These are phyloP conservation scores for Glaucomys volans DNA, from an alignment of 2,113 vertebrate species.

Conservation along the genomic window DNA sequence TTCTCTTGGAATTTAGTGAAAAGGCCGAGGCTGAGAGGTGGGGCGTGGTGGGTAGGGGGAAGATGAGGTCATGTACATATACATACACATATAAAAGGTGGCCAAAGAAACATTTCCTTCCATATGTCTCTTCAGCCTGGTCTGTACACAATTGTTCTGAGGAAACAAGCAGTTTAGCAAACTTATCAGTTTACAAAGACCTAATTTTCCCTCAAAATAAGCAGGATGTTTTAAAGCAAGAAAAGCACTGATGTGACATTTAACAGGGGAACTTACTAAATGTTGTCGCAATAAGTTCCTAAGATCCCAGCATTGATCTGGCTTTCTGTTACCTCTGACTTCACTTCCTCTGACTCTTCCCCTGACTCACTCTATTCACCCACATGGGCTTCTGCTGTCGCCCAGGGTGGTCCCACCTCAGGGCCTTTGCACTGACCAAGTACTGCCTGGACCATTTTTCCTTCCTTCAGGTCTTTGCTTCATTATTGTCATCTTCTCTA, in stretches of 20 bases:
- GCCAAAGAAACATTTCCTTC: background rate
- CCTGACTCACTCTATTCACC: background rate
- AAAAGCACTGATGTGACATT: background rate
- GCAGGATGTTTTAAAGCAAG: background rate
- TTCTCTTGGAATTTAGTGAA: constrained; percentile 33
- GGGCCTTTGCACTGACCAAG: background rate
- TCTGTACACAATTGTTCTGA: background rate
- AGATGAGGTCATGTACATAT: accelerated
- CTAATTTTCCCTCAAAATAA: background rate
- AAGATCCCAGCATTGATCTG: background rate
- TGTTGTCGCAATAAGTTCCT: background rate
- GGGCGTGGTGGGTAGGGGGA: no score
- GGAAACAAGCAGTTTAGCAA: background rate
- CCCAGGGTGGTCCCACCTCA: background rate
- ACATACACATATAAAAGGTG: background rate
- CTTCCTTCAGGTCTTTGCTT: background rate
- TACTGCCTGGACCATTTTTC: background rate
- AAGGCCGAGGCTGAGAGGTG: background rate
- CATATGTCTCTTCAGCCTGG: background rate
- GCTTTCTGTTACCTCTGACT: constrained; percentile 26
- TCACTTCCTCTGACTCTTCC: constrained; percentile 54
- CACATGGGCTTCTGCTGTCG: background rate
- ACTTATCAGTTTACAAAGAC: background rate
- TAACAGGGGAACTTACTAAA: background rate
- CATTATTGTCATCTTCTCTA: background rate